Evolutionary conservation across 2,113 vertebrate genomes (phyloP), one percentile per base, ranked within the genome.

Genomic region (Tachysurus fulvidraco): DNA sequence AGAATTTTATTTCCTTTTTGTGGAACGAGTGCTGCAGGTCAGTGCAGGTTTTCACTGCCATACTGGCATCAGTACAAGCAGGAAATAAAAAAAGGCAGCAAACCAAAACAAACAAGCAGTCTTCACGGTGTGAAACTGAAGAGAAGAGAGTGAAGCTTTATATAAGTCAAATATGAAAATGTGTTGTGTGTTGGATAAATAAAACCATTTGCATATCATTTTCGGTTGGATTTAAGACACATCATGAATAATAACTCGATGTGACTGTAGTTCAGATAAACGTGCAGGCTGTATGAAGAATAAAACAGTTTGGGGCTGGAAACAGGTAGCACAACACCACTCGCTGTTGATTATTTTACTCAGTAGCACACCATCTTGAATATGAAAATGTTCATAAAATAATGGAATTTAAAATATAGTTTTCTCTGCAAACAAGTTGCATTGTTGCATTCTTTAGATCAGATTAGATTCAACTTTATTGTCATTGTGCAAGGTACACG

Each of bases 41-140:
- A 6, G 54, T 77, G 62, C 46, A 81, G 81, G 81, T 83, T 52
- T 74, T 41, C 19, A 30, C 23, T 25, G 52, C 30, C 17, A 30
- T 14, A 83, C 67, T 87, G 83, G 78, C 69, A 69, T n/a, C 5
- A 52, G 69, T 60, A 60, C 60, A 87, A 74, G n/a, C 19, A 87
- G 83, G 78, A 82, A 87, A 69, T 69, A 46, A 64, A 81, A 25
- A 28, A 28, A 57, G 19, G 30, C 46, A 9, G 25, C 28, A 36
- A 30, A 36, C 14, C 9, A 79, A 79, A 57, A 57, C 52, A 57
- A 30, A 79, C 28, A 57, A 55, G 4, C 52, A 36, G 28, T 11
- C 23, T 67, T 12, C 2, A 28, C 13, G 64, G 23, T 2, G 12
- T 64, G 80, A 44, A 14, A 25, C 28, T 81, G 46, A 50, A 50